Base-by-base conservation (phyloP, 2,888 invertebrate genomes). In the Antheraea assamensis region DNA sequence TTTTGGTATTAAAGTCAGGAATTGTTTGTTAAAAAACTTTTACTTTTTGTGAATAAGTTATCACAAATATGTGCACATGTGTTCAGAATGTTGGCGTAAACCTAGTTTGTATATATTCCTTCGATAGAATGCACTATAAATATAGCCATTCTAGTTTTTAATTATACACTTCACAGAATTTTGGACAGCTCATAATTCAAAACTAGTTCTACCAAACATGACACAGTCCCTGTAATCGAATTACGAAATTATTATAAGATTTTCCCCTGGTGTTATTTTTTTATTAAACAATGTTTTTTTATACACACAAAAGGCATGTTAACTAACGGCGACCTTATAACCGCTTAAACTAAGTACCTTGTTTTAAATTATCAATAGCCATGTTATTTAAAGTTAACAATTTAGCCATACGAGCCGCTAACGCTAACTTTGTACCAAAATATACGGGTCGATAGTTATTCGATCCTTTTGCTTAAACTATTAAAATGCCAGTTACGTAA, bases 281-380 rank as follows among this genome's bases (percentile, higher is more conserved):
- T 61, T 27, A 27, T 24, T 3, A 61, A 61, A 61, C 27, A 24
- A 61, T 27, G 15, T 30, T 64, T 30, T 13, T 64, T 30, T 64
- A 64, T 30, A 58, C n/a, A 58, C 55, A 27, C 58, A 27, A 61
- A 27, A 64, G 30, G 61, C 61, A 64, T 64, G 61, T 64, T 64
- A 64, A 64, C 61, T 64, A 64, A 30, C 30, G 30, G 10, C 35
- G n/a, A 35, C 31, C n/a, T 31, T 68, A 68, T 35, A 68, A 35
- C 35, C 35, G n/a, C 35, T 55, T 58, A 58, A 73, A 70, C 58
- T 70, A 74, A 75, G 52, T 64, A 52, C 64, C 75, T 77, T 78
- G 80, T 80, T 75, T 79, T 79, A 78, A 82, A 81, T 81, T 82
- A 79, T 79, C 78, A 79, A 80, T 76, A 74, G 79, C 72, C 24